Conservation (phyloP, 2,113 vertebrate genomes). For the Calyptomena viridis region DNA sequence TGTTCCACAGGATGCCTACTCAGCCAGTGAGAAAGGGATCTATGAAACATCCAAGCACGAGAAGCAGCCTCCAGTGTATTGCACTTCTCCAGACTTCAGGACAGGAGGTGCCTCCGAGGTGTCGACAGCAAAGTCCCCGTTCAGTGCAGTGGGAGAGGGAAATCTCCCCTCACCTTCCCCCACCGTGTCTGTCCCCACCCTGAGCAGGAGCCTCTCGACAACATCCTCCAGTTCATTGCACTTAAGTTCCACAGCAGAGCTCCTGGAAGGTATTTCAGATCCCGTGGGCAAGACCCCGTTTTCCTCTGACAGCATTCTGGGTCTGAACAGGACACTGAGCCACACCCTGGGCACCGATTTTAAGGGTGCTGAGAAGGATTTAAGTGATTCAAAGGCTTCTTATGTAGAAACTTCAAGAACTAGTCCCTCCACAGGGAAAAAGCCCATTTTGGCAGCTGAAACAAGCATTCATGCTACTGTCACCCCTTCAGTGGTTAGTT, state of each 20-base stretch:
- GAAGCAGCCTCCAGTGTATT: constrained; percentile 77
- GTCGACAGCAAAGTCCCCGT: constrained; percentile 75
- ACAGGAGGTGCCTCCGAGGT: constrained; percentile 76
- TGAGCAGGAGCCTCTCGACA: constrained; percentile 69
- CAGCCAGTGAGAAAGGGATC: constrained; percentile 64
- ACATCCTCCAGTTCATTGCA: constrained; percentile 63
- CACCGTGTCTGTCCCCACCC: constrained; percentile 72
- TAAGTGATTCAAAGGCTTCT: constrained; percentile 62
- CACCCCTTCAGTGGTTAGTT: constrained; percentile 79
- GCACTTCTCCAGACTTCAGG: constrained; percentile 81
- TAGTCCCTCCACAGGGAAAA: constrained; percentile 67
- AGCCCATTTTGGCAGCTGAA: constrained; percentile 66
- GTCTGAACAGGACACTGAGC: constrained; percentile 57
- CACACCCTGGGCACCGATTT: constrained; percentile 61
- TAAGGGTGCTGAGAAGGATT: constrained; percentile 68
- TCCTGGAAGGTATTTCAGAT: constrained; percentile 74
- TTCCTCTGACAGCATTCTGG: constrained; percentile 65
- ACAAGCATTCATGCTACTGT: constrained; percentile 66
- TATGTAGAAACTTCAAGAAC: constrained; percentile 70
- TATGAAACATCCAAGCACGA: constrained; percentile 76
- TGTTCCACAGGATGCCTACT: constrained; percentile 64
- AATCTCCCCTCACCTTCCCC: constrained; percentile 77
- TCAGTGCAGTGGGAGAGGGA: constrained; percentile 78
- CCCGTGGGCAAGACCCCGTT: constrained; percentile 68
- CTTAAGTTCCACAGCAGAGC: constrained; percentile 67